Percentiles rank a stretch among this genome's conserved stretches.
phyloP scores from a whole-genome alignment of 2,113 vertebrate species.

The Columba livia region DNA sequence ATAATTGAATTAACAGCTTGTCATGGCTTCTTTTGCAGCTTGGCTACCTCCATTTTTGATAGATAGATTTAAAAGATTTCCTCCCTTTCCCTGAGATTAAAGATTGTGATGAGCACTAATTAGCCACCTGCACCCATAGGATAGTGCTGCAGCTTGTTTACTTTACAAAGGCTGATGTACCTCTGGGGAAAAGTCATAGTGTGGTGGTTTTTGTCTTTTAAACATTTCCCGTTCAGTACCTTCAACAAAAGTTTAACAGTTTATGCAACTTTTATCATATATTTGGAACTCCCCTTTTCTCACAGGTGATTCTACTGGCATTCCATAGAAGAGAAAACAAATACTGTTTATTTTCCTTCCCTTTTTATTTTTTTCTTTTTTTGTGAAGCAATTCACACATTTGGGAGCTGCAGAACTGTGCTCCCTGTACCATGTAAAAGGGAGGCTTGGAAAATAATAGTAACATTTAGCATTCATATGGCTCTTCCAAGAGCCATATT shows the following conservation, averaged over 20 bases:
- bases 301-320: background rate
- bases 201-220: background rate
- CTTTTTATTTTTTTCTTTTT: background rate
- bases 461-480: background rate
- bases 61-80: conserved; percentile 28
- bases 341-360: background rate
- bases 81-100: conserved; percentile 11
- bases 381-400: background rate
- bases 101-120: conserved; percentile 17
- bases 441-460: background rate
- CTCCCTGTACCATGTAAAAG: background rate
- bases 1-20: conserved; percentile 27
- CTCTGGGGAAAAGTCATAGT: background rate
- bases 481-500: background rate
- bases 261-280: background rate
- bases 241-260: background rate
- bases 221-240: background rate
- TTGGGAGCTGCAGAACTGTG: background rate
- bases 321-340: background rate
- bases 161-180: background rate
- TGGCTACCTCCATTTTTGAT: background rate
- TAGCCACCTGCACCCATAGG: conserved; percentile 46
- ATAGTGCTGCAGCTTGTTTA: conserved; percentile 30
- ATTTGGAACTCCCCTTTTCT: background rate
- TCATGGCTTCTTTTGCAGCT: background rate